These are phyloP conservation scores for Martes martes DNA, from an alignment of 2,113 vertebrate species.

Conservation along the genomic window DNA sequence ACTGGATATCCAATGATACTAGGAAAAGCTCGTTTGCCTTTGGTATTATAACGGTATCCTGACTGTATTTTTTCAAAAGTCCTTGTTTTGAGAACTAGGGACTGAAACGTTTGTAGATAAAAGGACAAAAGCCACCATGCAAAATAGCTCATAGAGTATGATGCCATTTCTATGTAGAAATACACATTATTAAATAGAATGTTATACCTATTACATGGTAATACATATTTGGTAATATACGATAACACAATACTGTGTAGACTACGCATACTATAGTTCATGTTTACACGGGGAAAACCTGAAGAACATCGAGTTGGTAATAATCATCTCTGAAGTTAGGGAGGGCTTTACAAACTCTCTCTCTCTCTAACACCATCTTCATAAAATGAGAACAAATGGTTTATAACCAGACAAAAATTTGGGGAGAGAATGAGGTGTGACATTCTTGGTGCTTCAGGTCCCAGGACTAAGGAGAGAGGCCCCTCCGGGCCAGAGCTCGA, in stretches of 20 bases:
- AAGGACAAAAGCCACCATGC: background rate
- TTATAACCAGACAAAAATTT: background rate
- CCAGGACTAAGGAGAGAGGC: background rate
- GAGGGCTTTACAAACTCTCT: background rate
- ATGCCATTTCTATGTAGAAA: background rate
- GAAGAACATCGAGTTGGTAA: background rate
- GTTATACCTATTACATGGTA: background rate
- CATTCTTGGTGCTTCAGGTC: background rate
- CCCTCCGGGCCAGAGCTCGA: fast-evolving
- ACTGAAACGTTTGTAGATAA: background rate
- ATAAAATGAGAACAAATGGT: background rate
- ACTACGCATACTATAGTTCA: background rate
- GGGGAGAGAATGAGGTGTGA: background rate
- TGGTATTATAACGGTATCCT: background rate
- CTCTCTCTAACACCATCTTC: background rate
- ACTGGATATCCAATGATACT: background rate
- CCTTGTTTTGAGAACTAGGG: background rate
- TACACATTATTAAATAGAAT: background rate
- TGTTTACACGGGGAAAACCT: background rate
- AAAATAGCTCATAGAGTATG: background rate
- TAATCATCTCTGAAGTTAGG: background rate
- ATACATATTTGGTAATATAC: background rate
- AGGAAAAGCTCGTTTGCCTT: background rate
- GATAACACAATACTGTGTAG: background rate
- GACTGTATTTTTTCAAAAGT: background rate